These are phyloP conservation scores for Tribolium madens DNA, from an alignment of 1,140 invertebrate genomes.

Conservation along the genomic window DNA sequence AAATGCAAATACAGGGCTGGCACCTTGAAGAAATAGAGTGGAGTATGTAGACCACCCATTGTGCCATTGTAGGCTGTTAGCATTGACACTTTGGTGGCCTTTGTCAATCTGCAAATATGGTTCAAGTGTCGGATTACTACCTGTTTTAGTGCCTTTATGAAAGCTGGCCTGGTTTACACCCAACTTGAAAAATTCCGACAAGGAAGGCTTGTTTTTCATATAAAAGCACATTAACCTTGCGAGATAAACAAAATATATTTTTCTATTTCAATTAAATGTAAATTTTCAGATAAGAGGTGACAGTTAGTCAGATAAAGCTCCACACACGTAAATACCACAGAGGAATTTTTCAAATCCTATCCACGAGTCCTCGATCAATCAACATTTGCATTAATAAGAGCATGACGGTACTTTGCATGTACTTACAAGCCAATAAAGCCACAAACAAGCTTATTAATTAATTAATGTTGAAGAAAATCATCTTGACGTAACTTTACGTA, in stretches of 20 bases:
- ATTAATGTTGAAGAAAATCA: slow-evolving; percentile 11
- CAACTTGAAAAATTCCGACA: background rate
- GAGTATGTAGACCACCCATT: slow-evolving; percentile 24
- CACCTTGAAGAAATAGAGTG: background rate
- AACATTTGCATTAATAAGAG: slow-evolving; percentile 15
- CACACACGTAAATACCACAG: background rate
- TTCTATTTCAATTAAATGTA: background rate
- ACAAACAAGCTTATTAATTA: slow-evolving; percentile 6
- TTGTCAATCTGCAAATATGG: slow-evolving; percentile 34
- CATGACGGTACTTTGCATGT: background rate
- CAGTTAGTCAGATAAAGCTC: background rate
- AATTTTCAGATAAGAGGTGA: background rate
- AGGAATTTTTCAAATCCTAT: background rate
- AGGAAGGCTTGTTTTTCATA: background rate
- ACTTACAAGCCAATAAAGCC: slow-evolving; percentile 3
- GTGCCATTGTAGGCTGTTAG: background rate
- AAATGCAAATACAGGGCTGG: background rate
- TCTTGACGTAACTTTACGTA: background rate
- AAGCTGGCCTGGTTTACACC: no score
- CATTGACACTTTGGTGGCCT: slow-evolving; percentile 26
- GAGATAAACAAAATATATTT: background rate
- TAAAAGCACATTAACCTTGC: background rate
- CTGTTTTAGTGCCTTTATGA: slow-evolving; percentile 10
- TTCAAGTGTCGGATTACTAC: slow-evolving; percentile 28
- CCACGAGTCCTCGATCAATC: slow-evolving; percentile 11